Evolutionary conservation across 2,797 vertebrate species (phyloP).

Genomic region (Crocidura indochinensis): DNA sequence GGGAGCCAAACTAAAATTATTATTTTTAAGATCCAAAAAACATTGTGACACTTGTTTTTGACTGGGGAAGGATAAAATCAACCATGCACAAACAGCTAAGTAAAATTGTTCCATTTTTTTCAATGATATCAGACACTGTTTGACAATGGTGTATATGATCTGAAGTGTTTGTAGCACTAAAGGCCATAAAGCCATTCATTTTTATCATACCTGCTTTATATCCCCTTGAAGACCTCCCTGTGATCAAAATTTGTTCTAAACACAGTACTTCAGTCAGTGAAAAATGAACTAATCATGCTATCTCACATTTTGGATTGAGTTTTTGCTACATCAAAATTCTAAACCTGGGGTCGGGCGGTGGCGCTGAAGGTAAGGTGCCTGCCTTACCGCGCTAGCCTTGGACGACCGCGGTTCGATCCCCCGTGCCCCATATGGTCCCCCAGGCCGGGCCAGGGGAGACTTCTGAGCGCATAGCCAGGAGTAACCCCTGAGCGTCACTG

Average conservation of each 20-base stretch:
- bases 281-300: not conserved
- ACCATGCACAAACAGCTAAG: not conserved
- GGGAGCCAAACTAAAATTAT: constrained; percentile 44
- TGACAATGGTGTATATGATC: not conserved
- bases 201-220: constrained; percentile 50
- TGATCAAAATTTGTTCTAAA: constrained; percentile 35
- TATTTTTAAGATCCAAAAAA: constrained; percentile 47
- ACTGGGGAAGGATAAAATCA: not conserved
- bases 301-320: not conserved
- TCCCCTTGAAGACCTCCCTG: constrained; percentile 5
- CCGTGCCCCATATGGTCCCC: no score
- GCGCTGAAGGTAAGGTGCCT: no score
- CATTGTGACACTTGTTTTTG: constrained; percentile 48
- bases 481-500: no score
- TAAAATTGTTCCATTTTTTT: not conserved
- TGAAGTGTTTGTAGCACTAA: constrained; percentile 31
- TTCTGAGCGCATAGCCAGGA: no score
- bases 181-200: constrained; percentile 39
- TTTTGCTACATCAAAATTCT: constrained; percentile 34
- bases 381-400: no score
- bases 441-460: no score
- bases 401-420: no score
- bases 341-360: no score
- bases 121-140: not conserved
- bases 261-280: constrained; percentile 28